These are phyloP conservation scores for Umimayanthus chanpuru DNA, from an alignment of 92 coral and sea anemone genomes.

Conservation along the genomic window DNA sequence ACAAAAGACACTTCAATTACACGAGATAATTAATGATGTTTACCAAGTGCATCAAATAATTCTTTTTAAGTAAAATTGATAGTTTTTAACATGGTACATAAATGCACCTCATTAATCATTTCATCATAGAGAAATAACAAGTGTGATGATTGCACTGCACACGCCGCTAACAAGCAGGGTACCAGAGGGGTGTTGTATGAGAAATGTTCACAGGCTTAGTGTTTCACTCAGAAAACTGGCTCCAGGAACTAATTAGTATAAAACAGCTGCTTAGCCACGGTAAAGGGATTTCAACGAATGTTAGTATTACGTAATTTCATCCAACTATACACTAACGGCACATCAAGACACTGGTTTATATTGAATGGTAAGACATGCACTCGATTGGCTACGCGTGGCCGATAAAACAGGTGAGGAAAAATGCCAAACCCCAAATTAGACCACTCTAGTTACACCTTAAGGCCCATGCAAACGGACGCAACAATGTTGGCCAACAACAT, in stretches of 20 bases:
- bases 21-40: slow-evolving; percentile 46
- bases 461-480: no score
- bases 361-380: not conserved
- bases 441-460: not conserved
- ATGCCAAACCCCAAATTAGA: not conserved
- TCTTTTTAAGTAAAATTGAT: slow-evolving; percentile 42
- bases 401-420: slow-evolving; percentile 4
- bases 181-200: not conserved
- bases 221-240: not conserved
- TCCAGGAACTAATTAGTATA: not conserved
- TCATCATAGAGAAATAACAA: not conserved
- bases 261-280: not conserved
- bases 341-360: not conserved
- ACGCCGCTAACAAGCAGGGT: slow-evolving; percentile 3
- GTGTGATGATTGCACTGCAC: slow-evolving; percentile 29
- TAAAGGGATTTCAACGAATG: not conserved
- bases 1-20: slow-evolving; percentile 34
- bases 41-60: slow-evolving; percentile 41
- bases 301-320: not conserved
- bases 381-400: slow-evolving; percentile 14
- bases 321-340: not conserved
- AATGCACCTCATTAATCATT: slow-evolving; percentile 49
- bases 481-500: no score
- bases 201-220: not conserved
- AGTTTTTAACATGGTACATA: slow-evolving; percentile 38